A percentile compares a stretch with the other conserved stretches of the same genome.
Conservation (phyloP, 2,888 invertebrate species). For the Tiliacea citrago region DNA sequence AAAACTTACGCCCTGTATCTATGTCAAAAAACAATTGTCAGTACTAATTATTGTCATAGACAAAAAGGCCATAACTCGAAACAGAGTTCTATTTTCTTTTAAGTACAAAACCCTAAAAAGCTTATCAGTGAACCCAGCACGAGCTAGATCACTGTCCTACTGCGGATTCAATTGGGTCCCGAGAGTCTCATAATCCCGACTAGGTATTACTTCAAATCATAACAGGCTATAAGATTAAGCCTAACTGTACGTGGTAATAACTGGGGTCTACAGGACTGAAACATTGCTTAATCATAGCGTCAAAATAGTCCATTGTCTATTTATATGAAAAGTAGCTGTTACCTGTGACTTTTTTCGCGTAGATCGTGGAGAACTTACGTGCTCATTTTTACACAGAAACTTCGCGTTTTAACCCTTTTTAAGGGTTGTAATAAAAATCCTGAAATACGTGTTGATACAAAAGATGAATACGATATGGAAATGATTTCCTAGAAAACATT, state of each 20-base stretch:
- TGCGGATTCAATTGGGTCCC: neutral
- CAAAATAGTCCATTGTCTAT: neutral
- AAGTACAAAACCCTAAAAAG: neutral
- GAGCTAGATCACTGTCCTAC: neutral
- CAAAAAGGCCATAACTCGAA: no score
- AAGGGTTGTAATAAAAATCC: neutral
- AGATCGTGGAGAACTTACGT: no score
- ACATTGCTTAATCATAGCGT: conserved; percentile 34
- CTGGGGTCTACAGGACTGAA: conserved; percentile 3
- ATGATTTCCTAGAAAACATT: no score
- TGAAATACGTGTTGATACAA: neutral
- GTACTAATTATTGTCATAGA: no score
- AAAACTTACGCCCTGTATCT: no score
- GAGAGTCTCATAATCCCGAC: neutral
- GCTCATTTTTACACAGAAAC: neutral
- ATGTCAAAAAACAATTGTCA: no score
- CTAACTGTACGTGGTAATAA: conserved; percentile 1
- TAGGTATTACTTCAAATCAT: conserved; percentile 47
- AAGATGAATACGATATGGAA: no score
- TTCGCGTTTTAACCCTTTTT: neutral
- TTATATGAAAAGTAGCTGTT: neutral
- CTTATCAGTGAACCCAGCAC: neutral
- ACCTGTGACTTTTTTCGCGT: neutral
- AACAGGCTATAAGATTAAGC: neutral
- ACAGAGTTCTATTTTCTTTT: no score